Evolutionary conservation across 2,113 vertebrate genomes (phyloP).

Genomic region (Pterocles burchelli): DNA sequence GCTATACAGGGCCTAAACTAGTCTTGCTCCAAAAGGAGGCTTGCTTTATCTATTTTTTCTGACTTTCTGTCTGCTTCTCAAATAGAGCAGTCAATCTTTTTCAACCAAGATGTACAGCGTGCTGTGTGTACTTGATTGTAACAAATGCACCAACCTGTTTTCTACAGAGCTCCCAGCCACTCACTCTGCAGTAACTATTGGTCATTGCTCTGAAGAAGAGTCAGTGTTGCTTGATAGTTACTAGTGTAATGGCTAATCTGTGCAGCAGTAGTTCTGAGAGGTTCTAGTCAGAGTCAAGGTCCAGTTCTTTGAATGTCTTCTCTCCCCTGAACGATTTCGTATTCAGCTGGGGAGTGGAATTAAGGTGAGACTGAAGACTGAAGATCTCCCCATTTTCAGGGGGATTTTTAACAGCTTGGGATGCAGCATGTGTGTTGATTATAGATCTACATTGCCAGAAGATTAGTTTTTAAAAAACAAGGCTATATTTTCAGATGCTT

Average conservation of each 20-base stretch:
- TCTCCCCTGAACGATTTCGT: background rate
- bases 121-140: background rate
- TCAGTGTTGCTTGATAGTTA: background rate
- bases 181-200: background rate
- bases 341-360: background rate
- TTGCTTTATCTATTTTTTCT: background rate
- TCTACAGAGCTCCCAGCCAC: background rate
- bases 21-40: background rate
- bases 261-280: background rate
- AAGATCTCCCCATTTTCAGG: background rate
- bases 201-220: background rate
- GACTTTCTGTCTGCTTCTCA: background rate
- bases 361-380: no score
- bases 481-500: background rate
- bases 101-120: accelerated
- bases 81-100: background rate
- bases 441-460: background rate
- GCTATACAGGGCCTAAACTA: background rate
- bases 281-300: background rate
- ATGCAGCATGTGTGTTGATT: background rate
- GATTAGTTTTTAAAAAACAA: background rate
- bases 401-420: background rate
- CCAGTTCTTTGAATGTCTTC: background rate
- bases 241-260: background rate
- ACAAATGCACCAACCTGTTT: background rate